Conservation (phyloP, 2,888 invertebrate species). For the Leptothorax acervorum region DNA sequence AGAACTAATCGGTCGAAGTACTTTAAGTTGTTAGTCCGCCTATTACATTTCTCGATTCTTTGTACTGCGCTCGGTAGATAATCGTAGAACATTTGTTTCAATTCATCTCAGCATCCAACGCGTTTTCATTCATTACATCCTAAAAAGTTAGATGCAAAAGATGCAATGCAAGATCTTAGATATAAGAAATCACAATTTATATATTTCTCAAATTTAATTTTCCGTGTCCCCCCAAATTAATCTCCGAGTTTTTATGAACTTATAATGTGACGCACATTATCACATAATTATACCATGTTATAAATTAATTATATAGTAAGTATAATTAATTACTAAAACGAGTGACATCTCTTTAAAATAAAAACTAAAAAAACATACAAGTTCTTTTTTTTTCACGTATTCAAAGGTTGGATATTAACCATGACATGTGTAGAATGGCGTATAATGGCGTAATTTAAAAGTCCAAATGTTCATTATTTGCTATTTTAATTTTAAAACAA, state of each 20-base stretch:
- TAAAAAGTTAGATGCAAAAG: neutral
- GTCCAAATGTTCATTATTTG: conserved; percentile 43
- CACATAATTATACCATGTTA: neutral
- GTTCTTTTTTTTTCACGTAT: neutral
- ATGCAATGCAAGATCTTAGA: neutral
- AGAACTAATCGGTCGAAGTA: conserved; percentile 25
- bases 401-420: neutral
- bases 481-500: conserved; percentile 51
- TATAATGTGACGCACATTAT: neutral
- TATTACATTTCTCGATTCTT: conserved; percentile 26
- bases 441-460: conserved; percentile 27
- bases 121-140: neutral
- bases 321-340: neutral
- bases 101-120: neutral
- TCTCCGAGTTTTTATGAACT: neutral
- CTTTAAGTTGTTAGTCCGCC: conserved; percentile 23
- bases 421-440: neutral
- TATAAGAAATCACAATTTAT: neutral
- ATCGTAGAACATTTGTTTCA: neutral
- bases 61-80: neutral
- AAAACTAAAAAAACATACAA: neutral
- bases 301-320: conserved; percentile 14
- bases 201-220: neutral
- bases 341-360: neutral
- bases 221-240: neutral